Evolutionary conservation across 64 coral and sea anemone species (phyloP).

Genomic region (Montipora foliosa): DNA sequence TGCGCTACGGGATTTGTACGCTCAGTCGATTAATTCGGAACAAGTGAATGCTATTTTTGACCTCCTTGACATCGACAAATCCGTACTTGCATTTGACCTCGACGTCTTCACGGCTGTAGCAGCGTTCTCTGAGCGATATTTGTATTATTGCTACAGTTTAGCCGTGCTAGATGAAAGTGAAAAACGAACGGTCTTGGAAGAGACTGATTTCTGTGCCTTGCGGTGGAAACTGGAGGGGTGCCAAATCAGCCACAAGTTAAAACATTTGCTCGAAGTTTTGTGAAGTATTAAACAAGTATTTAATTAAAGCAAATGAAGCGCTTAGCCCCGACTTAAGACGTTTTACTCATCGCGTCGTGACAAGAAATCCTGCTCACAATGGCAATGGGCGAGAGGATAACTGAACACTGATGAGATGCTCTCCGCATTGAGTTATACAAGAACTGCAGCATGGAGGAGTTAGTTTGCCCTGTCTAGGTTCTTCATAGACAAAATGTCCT

Average conservation of each 20-base stretch:
- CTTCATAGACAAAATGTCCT: too few relatives aligned
- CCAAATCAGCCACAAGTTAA: conserved; percentile 72
- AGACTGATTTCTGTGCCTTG: conserved; percentile 95
- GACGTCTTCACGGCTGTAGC: conserved; percentile 73
- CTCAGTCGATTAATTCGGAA: conserved; percentile 70
- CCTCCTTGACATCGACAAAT: conserved; percentile 76
- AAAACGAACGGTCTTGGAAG: conserved; percentile 84
- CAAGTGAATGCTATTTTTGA: conserved; percentile 81
- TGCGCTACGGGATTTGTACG: conserved; percentile 83
- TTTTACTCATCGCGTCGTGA: too few relatives aligned
- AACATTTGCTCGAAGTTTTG: conserved; percentile 70
- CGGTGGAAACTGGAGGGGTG: conserved; percentile 94
- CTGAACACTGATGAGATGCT: too few relatives aligned
- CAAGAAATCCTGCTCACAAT: too few relatives aligned
- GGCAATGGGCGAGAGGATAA: too few relatives aligned
- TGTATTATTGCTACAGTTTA: conserved; percentile 70
- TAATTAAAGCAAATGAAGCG: too few relatives aligned
- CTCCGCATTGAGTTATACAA: too few relatives aligned
- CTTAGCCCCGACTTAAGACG: too few relatives aligned
- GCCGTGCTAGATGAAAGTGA: conserved; percentile 43
- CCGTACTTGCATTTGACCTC: conserved; percentile 67
- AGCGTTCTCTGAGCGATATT: conserved; percentile 93
- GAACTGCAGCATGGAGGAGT: too few relatives aligned
- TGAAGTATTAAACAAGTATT: conserved; percentile 8
- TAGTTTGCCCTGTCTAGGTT: too few relatives aligned